A percentile compares a stretch with the other conserved stretches of the same genome.
Conservation (phyloP, 2,797 vertebrate species). For the Pristis pectinata region DNA sequence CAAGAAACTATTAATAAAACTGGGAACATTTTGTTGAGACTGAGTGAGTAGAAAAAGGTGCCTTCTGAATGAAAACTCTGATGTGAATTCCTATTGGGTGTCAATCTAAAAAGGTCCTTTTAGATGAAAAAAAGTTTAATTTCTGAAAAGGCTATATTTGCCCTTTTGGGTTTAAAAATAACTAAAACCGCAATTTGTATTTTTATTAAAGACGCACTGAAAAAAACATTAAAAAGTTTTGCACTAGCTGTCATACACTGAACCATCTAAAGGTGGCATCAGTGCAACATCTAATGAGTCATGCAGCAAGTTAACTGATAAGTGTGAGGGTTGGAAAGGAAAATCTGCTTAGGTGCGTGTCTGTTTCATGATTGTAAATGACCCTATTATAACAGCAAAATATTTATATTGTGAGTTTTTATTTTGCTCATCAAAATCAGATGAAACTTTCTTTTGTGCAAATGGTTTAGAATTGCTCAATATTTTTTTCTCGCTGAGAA, state of each 20-base stretch:
- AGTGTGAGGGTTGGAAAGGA: not conserved
- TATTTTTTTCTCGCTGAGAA: not conserved
- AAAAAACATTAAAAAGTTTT: not conserved
- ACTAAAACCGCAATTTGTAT: not conserved
- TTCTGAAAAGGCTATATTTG: not conserved
- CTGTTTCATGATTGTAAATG: not conserved
- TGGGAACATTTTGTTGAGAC: not conserved
- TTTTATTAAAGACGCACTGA: not conserved
- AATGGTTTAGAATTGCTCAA: not conserved
- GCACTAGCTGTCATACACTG: not conserved
- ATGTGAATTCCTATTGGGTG: not conserved
- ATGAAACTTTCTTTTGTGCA: not conserved
- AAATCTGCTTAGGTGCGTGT: not conserved
- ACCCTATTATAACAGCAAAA: not conserved
- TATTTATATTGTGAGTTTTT: not conserved
- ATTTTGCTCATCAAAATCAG: not conserved
- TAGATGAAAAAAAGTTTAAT: not conserved
- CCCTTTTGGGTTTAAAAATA: not conserved
- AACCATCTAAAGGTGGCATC: slow-evolving; percentile 5
- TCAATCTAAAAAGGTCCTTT: not conserved
- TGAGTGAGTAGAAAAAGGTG: not conserved
- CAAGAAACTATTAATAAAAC: no score
- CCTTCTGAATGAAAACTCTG: not conserved
- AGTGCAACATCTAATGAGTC: not conserved
- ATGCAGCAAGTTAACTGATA: not conserved